A percentile compares a stretch with the other conserved stretches of the same genome.
Evolutionary conservation across 1,140 invertebrate genomes (phyloP).

Genomic region (Hylaeus volcanicus): DNA sequence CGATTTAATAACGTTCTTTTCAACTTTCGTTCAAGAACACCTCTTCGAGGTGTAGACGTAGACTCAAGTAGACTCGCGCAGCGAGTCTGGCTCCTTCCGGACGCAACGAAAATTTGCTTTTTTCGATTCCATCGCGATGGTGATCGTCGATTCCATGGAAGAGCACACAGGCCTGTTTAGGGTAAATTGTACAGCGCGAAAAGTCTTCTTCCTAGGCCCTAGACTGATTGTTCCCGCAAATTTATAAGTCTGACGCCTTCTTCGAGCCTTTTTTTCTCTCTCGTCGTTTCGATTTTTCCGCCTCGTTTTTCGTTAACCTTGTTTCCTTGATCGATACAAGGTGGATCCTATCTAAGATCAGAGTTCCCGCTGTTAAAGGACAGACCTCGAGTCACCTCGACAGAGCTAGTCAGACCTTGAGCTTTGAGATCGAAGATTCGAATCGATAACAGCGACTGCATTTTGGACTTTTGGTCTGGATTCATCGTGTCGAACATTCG

Average conservation of each 20-base stretch:
- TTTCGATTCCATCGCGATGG: constrained; percentile 6
- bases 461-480: too few relatives aligned
- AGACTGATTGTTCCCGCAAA: constrained; percentile 1
- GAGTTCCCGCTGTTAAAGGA: too few relatives aligned
- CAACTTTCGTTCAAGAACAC: too few relatives aligned
- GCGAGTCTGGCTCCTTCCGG: neutral
- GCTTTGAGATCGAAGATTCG: too few relatives aligned
- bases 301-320: neutral
- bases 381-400: too few relatives aligned
- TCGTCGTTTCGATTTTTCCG: neutral
- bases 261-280: constrained; percentile 7
- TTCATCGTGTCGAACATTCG: constrained; percentile 36
- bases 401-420: too few relatives aligned
- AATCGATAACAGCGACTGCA: too few relatives aligned
- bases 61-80: constrained; percentile 5
- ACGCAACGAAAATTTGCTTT: neutral
- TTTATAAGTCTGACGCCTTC: constrained; percentile 1
- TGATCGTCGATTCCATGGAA: constrained; percentile 10
- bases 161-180: neutral
- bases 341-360: neutral
- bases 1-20: neutral
- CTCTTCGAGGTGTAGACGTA: too few relatives aligned
- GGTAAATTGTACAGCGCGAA: constrained; percentile 18
- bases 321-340: neutral
- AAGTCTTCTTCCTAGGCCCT: neutral